Evolutionary conservation across 23 tunicate species (phyloP).

Genomic region (Styela plicata): DNA sequence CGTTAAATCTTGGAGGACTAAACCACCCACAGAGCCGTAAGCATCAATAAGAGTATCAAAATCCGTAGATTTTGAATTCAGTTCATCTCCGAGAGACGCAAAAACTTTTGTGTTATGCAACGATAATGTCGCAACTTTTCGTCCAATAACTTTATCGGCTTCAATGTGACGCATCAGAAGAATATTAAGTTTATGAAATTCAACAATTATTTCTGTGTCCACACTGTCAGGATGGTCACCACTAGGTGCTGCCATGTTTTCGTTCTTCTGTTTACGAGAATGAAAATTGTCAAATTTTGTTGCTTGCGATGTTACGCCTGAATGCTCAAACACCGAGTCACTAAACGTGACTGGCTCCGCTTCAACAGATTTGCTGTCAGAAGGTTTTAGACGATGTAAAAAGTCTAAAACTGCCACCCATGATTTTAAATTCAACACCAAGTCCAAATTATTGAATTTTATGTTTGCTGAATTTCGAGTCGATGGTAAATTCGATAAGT

Average conservation of each 20-base stretch:
- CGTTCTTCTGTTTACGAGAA: not conserved
- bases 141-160: constrained; percentile 35
- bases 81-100: constrained; percentile 27
- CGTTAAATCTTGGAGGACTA: constrained; percentile 72
- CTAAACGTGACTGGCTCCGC: not conserved
- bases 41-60: constrained; percentile 27
- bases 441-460: constrained; percentile 64
- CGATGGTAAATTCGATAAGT: not conserved
- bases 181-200: constrained; percentile 67
- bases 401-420: constrained; percentile 75
- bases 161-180: constrained; percentile 70
- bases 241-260: constrained; percentile 9
- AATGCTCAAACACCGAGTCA: not conserved
- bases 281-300: constrained; percentile 5
- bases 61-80: not conserved
- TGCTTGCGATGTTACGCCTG: not conserved
- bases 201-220: constrained; percentile 37
- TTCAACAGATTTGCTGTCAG: not conserved
- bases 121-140: constrained; percentile 79
- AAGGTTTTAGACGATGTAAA: constrained; percentile 56
- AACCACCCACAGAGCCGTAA: constrained; percentile 63
- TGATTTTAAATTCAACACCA: constrained; percentile 60
- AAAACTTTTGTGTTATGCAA: constrained; percentile 61
- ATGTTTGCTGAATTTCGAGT: constrained; percentile 36
- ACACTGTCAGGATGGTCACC: not conserved